Evolutionary conservation across 92 coral and sea anemone species (phyloP).

Genomic region (Blastomussa wellsi): DNA sequence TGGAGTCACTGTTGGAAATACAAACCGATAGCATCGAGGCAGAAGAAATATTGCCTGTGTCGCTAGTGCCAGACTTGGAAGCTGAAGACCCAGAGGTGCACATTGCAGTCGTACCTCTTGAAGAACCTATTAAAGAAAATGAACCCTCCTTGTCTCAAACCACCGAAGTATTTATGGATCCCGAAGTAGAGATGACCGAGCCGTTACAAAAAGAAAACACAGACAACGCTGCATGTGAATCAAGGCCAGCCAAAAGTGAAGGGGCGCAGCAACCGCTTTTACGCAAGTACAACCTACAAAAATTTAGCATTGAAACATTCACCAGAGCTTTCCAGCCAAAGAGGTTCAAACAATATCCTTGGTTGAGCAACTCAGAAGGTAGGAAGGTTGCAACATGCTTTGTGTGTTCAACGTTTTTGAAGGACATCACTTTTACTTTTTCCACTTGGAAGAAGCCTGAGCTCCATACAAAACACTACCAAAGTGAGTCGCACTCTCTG

Average conservation of each 20-base stretch:
- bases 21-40: conserved; percentile 5
- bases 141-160: conserved; percentile 8
- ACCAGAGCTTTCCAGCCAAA: too few species aligned
- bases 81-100: not conserved
- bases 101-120: too few species aligned
- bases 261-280: conserved; percentile 36
- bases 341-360: too few species aligned
- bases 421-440: conserved; percentile 21
- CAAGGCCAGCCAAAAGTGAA: conserved; percentile 15
- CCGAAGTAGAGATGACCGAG: conserved; percentile 26
- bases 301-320: conserved; percentile 22
- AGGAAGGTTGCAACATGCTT: conserved; percentile 27
- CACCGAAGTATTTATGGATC: not conserved
- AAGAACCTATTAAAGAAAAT: conserved; percentile 13
- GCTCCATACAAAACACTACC: conserved; percentile 26
- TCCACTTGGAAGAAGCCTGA: conserved; percentile 29
- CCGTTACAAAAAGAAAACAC: conserved; percentile 17
- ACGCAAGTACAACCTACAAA: conserved; percentile 25
- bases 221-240: conserved; percentile 12
- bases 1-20: not conserved
- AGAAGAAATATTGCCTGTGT: conserved; percentile 10
- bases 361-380: too few species aligned
- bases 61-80: not conserved
- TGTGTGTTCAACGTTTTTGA: conserved; percentile 24
- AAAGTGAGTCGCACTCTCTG: conserved; percentile 18